These are phyloP conservation scores for Tuta absoluta DNA, from an alignment of 2,888 invertebrate species.

Conservation along the genomic window DNA sequence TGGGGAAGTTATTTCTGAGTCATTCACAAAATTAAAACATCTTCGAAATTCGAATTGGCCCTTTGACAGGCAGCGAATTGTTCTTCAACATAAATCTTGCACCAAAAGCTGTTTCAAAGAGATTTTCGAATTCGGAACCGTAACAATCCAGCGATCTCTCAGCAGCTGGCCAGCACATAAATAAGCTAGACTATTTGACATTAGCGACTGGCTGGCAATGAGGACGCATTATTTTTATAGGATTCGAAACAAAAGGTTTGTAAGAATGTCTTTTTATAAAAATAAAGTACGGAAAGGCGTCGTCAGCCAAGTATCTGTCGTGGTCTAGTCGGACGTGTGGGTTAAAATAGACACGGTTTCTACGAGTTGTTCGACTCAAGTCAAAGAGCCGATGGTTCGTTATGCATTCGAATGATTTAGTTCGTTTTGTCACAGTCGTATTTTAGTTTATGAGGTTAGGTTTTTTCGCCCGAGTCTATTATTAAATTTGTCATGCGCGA, in stretches of 20 bases:
- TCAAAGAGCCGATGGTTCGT: constrained; percentile 56
- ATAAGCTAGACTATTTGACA: constrained; percentile 35
- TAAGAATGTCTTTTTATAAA: constrained; percentile 62
- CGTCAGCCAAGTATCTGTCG: constrained; percentile 75
- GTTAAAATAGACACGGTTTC: constrained; percentile 64
- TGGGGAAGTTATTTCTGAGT: constrained; percentile 7
- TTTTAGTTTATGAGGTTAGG: constrained; percentile 25
- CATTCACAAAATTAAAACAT: constrained; percentile 5
- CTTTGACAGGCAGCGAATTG: constrained; percentile 23
- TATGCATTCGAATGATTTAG: constrained; percentile 53
- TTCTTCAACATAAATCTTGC: constrained; percentile 21
- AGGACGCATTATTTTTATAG: constrained; percentile 39
- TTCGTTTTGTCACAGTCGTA: constrained; percentile 43
- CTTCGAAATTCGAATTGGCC: not conserved
- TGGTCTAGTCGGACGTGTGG: constrained; percentile 54
- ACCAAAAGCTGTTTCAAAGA: not conserved
- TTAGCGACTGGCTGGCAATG: constrained; percentile 42
- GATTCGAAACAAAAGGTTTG: constrained; percentile 66
- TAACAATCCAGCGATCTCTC: constrained; percentile 19
- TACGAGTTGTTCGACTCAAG: constrained; percentile 54
- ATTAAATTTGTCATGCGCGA: constrained; percentile 7
- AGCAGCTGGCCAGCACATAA: constrained; percentile 37
- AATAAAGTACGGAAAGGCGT: constrained; percentile 70
- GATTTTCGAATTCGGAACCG: constrained; percentile 13
- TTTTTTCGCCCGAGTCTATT: constrained; percentile 16